These are phyloP conservation scores for Ceuthmochares aereus DNA, from an alignment of 2,113 vertebrate species.

Conservation along the genomic window DNA sequence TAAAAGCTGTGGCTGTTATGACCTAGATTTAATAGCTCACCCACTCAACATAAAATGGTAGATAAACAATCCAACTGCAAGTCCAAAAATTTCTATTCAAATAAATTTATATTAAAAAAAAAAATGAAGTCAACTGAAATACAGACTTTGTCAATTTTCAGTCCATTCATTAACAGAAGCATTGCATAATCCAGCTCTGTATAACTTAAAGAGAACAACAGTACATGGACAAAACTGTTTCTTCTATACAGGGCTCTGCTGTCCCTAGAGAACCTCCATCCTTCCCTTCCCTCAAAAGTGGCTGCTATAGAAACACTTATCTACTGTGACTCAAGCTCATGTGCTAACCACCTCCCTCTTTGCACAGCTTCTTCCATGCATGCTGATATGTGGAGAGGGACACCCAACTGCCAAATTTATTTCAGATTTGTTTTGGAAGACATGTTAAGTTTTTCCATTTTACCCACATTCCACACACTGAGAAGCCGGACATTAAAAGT, in stretches of 20 bases:
- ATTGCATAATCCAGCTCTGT: background rate
- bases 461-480: background rate
- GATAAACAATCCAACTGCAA: background rate
- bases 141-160: background rate
- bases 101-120: background rate
- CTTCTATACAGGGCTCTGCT: background rate
- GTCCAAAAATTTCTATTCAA: background rate
- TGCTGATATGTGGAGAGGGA: background rate
- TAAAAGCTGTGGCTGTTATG: background rate
- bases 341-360: slow-evolving; percentile 5
- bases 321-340: slow-evolving; percentile 45
- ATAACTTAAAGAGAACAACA: background rate
- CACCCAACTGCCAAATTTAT: background rate
- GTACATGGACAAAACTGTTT: background rate
- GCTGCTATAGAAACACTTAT: slow-evolving; percentile 32
- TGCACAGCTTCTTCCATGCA: background rate
- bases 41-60: background rate
- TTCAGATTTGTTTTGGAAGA: slow-evolving; percentile 22
- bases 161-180: background rate
- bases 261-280: background rate
- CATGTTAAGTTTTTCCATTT: slow-evolving; percentile 55
- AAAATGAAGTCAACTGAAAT: background rate
- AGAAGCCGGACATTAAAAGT: background rate
- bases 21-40: background rate
- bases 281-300: background rate